Percentiles rank a stretch among this genome's conserved stretches.
phyloP scores from a whole-genome alignment of 2,113 vertebrate genomes.

The Pelodiscus sinensis region DNA sequence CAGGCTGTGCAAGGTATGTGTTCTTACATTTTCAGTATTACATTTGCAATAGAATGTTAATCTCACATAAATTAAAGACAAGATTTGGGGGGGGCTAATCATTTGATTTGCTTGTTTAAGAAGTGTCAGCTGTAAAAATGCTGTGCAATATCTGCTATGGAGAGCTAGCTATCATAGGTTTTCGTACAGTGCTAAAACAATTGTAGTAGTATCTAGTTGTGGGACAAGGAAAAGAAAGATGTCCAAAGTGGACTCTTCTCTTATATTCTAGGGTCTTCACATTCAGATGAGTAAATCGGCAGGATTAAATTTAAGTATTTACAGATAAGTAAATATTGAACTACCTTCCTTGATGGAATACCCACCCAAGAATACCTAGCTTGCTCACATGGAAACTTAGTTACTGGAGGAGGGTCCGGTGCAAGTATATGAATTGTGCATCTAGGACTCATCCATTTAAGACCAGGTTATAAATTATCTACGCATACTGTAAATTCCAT shows the following conservation, averaged over 20 bases:
- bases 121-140: not conserved
- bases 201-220: not conserved
- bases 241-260: not conserved
- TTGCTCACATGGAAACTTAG: not conserved
- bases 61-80: not conserved
- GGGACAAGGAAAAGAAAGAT: not conserved
- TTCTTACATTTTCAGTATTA: not conserved
- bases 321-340: not conserved
- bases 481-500: not conserved
- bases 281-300: not conserved
- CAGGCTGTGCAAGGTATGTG: constrained; percentile 52
- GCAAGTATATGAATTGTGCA: not conserved
- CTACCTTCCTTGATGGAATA: not conserved
- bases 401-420: not conserved
- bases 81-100: not conserved
- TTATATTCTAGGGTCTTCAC: not conserved
- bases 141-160: accelerated
- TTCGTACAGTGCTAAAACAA: not conserved
- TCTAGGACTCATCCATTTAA: not conserved
- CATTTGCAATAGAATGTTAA: not conserved
- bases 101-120: not conserved
- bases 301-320: not conserved
- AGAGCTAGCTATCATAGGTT: not conserved
- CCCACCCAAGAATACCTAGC: not conserved
- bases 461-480: not conserved